Evolutionary conservation across 2,797 vertebrate genomes (phyloP).

Genomic region (Diceros bicornis): DNA sequence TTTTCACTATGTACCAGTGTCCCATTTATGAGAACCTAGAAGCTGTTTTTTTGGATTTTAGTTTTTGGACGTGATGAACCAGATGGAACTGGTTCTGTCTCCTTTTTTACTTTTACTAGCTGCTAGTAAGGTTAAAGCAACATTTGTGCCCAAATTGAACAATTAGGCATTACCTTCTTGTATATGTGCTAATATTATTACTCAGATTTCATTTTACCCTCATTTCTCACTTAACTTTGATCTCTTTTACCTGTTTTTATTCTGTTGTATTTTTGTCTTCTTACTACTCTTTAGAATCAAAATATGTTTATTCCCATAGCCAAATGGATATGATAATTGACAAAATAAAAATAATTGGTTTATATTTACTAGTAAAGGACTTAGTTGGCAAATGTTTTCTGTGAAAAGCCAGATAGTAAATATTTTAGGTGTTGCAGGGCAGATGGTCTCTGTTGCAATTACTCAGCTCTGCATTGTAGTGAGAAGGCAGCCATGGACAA

Average conservation of each 20-base stretch:
- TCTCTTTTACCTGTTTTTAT: constrained; percentile 61
- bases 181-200: not conserved
- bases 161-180: not conserved
- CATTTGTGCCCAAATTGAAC: not conserved
- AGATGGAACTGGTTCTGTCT: not conserved
- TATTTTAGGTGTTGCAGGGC: not conserved
- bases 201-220: not conserved
- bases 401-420: not conserved
- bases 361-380: not conserved
- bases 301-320: not conserved
- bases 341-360: constrained; percentile 35
- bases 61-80: not conserved
- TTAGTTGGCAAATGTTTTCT: constrained; percentile 14
- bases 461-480: not conserved
- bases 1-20: not conserved
- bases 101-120: not conserved
- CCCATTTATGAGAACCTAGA: not conserved
- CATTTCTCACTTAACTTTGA: constrained; percentile 29
- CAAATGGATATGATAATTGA: not conserved
- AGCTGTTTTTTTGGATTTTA: constrained; percentile 26
- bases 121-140: constrained; percentile 39
- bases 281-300: constrained; percentile 44
- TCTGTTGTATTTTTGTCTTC: constrained; percentile 54
- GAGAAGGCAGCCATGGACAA: not conserved
- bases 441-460: not conserved